Base-by-base conservation (phyloP, 2,797 vertebrate species). In the Darevskia nairensis region DNA sequence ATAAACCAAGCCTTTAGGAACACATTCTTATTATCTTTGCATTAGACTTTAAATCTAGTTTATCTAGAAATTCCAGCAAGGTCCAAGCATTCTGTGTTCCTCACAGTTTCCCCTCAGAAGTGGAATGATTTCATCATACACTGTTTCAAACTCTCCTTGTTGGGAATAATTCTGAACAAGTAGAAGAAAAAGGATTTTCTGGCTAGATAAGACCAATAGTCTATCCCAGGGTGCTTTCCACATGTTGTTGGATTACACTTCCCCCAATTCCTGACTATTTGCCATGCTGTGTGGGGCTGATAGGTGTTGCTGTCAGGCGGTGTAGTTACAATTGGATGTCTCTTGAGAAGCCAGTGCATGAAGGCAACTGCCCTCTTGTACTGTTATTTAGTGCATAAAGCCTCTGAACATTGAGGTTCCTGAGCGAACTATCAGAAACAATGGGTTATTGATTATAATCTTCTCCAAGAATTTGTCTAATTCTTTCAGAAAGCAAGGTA, bases 131-230 rank as follows among this genome's bases (percentile, higher is more conserved):
- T 35, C 32, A 39, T 35, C 35, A 78, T 32, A 79, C 68, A 29
- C 59, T 50, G 27, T 50, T 66, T 78, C 9, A 50, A 78, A 46
- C 44, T 25, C 61, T 46, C 32, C 59, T 39, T 27, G 13, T 35
- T 79, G 41, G 61, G 80, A 61, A 27, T 61, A 32, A 7, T 80
- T 61, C 27, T 81, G 25, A 80, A 41, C 69, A 55, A 55, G 46
- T 55, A 55, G 50, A 55, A 55, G 50, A 55, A 55, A 55, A 87
- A 84, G 75, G 66, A 11, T 93, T 90, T 93, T 92, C 91, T 95
- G 90, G 93, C 74, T 44, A 29, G 50, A 72, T 41, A 39, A 55
- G 64, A n/a, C 23, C 21, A 44, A 50, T 13, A 4, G 25, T 61
- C 41, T n/a, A 39, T 25, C 59, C 59, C 35, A 61, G 7, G 59